phyloP scores from a whole-genome alignment of 1,140 invertebrate species.

The Aphaenogaster rudis region DNA sequence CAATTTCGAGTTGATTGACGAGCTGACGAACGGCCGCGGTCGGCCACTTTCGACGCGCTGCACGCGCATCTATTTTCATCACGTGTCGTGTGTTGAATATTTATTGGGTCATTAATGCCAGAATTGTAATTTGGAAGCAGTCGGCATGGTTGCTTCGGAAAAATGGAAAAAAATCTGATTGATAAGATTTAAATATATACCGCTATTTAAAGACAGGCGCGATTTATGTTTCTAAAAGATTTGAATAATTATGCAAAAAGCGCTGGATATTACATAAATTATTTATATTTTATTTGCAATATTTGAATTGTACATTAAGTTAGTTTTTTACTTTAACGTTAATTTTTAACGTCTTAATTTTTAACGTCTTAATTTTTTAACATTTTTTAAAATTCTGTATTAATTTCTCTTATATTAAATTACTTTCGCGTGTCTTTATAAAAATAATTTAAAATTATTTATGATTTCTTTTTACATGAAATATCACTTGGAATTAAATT shows the following conservation, averaged over 20 bases:
- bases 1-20: conserved; percentile 32
- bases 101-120: conserved; percentile 37
- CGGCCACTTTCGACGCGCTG: not conserved
- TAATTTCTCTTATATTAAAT: not conserved
- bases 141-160: not conserved
- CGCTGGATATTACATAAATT: not conserved
- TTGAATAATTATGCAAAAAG: not conserved
- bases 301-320: conserved; percentile 1
- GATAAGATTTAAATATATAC: conserved; percentile 11
- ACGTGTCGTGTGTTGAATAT: conserved; percentile 28
- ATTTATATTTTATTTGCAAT: conserved; percentile 11
- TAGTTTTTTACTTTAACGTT: not conserved
- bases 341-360: too few relatives aligned
- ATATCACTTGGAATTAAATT: too few relatives aligned
- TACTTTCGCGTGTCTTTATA: not conserved
- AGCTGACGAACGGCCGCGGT: not conserved
- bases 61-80: not conserved
- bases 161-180: not conserved
- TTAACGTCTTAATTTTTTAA: not conserved
- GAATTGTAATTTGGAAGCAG: not conserved
- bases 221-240: not conserved
- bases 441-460: not conserved
- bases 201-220: not conserved
- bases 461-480: not conserved
- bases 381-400: not conserved